These are phyloP conservation scores for Rhopalosiphum padi DNA, from an alignment of 1,140 invertebrate species.

Conservation along the genomic window DNA sequence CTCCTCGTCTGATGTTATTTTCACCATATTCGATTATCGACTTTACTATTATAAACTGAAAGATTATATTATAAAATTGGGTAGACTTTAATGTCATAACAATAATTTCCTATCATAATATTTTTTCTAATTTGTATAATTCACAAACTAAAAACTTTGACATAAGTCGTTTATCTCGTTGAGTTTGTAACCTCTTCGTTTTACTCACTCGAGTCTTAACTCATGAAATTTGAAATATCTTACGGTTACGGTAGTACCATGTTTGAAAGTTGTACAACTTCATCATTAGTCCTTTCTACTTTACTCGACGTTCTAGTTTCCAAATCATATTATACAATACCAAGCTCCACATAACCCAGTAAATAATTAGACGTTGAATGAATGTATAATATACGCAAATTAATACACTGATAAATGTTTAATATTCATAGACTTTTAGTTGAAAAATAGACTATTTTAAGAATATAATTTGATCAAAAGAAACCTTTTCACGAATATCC, in stretches of 20 bases:
- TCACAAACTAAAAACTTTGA: background rate
- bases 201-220: background rate
- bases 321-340: background rate
- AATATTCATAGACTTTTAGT: no score
- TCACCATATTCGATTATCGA: background rate
- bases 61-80: background rate
- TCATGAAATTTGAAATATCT: background rate
- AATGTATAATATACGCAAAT: no score
- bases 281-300: background rate
- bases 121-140: background rate
- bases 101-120: background rate
- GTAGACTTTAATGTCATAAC: background rate
- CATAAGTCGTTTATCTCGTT: background rate
- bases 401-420: no score
- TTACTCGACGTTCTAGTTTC: background rate
- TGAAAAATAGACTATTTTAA: no score
- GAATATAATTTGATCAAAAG: no score
- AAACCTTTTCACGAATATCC: no score
- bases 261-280: background rate
- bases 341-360: background rate
- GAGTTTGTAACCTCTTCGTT: background rate
- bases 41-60: no score
- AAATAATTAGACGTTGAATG: no score
- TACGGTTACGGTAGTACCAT: background rate
- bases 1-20: background rate